Base-by-base conservation (phyloP, 2,113 vertebrate genomes). In the Coptodon bakossiorum region DNA sequence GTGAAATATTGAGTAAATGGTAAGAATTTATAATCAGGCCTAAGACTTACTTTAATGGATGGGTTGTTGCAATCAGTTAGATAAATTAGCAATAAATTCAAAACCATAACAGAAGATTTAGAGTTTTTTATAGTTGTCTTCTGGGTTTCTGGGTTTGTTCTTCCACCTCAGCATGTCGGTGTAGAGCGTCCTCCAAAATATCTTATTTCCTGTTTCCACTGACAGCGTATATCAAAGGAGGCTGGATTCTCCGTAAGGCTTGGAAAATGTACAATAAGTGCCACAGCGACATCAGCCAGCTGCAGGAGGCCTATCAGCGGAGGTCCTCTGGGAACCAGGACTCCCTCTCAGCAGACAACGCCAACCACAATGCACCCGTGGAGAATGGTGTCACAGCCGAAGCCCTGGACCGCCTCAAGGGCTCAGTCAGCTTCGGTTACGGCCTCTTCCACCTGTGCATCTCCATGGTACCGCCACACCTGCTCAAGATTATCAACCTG, bases 191-290 rank as follows among this genome's bases (percentile, higher is more conserved):
- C 40, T 31, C 6, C 10, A 61, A 54, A 38, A 27, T 36, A 3
- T 61, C 13, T 16, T 83, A 29, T 80, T 63, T 38, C 6, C 73
- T 50, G 5, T 91, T 89, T 71, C n/a, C 48, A 31, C 63, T 27
- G 5, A 31, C 88, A 98, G 99, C 98, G 0, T 99, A 99, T 85
- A 99, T 99, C 90, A 99, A 99, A 97, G 99, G 99, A 96, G 99
- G 99, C 91, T 99, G 99, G 99, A 99, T 99, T 95, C 98, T 99
- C 50, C 97, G 99, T 86, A 99, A 99, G 95, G 99, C 98, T 80
- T 99, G 99, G 99, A 99, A 99, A 93, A 99, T 99, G 97, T 99
- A 99, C 94, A 99, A 99, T 92, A 99, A 99, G 93, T 99, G 99
- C 95, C 98, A 99, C 95, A 97, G 96, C 78, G 99, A 99, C 96